Evolutionary conservation across 2,113 vertebrate species (phyloP), one percentile per base, ranked within the genome.

Genomic region (Anarhynchus alexandrinus): DNA sequence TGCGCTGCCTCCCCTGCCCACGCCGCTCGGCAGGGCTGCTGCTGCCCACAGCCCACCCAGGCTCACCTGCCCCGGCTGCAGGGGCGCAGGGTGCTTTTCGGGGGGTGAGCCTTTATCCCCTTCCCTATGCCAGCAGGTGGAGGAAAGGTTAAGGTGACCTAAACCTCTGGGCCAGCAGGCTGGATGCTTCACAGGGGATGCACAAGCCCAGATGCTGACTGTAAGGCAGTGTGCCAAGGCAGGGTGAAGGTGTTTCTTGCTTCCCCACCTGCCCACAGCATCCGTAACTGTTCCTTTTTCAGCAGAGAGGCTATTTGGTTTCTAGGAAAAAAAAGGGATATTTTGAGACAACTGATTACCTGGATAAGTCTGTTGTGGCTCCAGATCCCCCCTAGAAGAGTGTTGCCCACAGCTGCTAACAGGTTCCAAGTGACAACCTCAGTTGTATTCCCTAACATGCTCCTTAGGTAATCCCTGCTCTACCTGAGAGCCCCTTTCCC

Each of bases 11-110:
- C 26, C 87, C 40, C 59, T 40, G 49, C 47, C 34, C 6, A 0
- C 45, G 3, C n/a, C 6, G 3, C 78, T 14, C 3, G 4, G 74
- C 55, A 18, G n/a, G 11, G 15, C 42, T 6, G 5, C 38, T 12
- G 49, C 84, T 64, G 66, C 59, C 86, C 90, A 34, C 29, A 42
- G 84, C 94, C 92, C 94, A 80, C 72, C 81, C 87, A 72, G 92
- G 40, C 47, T 49, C 47, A 49, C 47, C 47, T 49, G 47, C 52
- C 20, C 11, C 32, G 54, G 1, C 47, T 12, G 55, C 73, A 51
- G 43, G 43, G 65, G 18, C 15, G 4, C 54, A 9, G 30, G 51
- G 9, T 0, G 0, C 36, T 6, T 2, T 9, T 0, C 5, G 0
- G 43, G 70, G 25, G 13, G 2, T 30, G 16, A 64, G 72, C 15